phyloP scores from a whole-genome alignment of 1,140 invertebrate species.

The Oreohelix idahoensis region DNA sequence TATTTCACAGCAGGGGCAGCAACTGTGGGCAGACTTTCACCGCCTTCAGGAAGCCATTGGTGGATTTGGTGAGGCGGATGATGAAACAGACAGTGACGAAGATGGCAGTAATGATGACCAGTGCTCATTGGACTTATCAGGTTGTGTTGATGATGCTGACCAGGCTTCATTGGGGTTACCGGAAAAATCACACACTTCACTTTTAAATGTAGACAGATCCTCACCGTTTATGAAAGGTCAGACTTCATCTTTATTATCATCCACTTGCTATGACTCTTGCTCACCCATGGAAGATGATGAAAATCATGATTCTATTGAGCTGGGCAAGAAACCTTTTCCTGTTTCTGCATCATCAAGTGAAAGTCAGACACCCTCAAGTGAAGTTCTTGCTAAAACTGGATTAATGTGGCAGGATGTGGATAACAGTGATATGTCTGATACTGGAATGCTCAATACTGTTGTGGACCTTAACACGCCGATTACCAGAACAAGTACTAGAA shows the following conservation, averaged over 20 bases:
- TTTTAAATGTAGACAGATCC: neutral
- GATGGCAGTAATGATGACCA: neutral
- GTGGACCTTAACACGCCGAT: neutral
- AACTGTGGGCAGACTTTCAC: constrained; percentile 62
- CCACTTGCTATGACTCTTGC: neutral
- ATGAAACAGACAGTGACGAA: constrained; percentile 21
- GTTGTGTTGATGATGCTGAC: neutral
- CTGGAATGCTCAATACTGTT: neutral
- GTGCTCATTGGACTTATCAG: neutral
- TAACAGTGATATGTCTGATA: neutral
- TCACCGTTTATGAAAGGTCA: neutral
- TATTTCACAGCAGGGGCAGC: constrained; percentile 51
- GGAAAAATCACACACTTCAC: neutral
- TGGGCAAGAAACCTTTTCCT: neutral
- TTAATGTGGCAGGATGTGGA: neutral
- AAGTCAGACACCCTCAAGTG: neutral
- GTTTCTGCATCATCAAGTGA: neutral
- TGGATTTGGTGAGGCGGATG: constrained; percentile 24
- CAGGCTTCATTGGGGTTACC: neutral
- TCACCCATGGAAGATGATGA: neutral
- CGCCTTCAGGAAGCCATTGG: constrained; percentile 38
- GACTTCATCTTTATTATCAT: neutral
- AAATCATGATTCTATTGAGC: neutral
- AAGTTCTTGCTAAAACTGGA: neutral
- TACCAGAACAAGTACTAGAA: constrained; percentile 60